These are phyloP conservation scores for Crotalus helleri DNA, from an alignment of 2,113 vertebrate species.

Conservation along the genomic window DNA sequence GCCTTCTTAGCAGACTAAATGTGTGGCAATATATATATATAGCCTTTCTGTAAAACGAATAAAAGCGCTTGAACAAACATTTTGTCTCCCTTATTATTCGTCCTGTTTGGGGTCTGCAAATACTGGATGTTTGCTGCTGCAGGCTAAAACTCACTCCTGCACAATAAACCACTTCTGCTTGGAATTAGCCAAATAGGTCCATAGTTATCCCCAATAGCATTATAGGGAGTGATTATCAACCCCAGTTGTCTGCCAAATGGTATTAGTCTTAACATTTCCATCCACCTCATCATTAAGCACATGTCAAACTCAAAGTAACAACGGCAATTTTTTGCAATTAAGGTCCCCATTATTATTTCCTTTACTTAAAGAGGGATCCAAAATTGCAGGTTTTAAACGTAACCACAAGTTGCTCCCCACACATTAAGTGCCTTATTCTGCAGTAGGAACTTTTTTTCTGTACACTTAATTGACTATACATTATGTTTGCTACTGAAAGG, in stretches of 20 bases:
- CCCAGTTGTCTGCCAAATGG: conserved; percentile 68
- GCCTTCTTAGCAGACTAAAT: neutral
- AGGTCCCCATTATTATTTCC: conserved; percentile 78
- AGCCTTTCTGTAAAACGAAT: neutral
- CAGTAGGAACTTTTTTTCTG: conserved; percentile 5
- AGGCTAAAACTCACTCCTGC: conserved; percentile 23
- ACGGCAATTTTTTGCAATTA: conserved; percentile 81
- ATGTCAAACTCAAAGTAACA: conserved; percentile 73
- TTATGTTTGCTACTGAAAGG: conserved; percentile 20
- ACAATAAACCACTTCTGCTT: conserved; percentile 43
- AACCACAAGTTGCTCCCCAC: conserved; percentile 61
- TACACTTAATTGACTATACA: conserved; percentile 30
- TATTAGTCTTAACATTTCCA: conserved; percentile 73
- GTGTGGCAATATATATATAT: neutral
- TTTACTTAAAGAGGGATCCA: conserved; percentile 72
- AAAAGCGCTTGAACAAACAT: neutral
- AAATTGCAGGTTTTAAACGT: conserved; percentile 71
- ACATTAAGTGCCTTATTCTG: conserved; percentile 29
- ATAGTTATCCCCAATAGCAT: conserved; percentile 58
- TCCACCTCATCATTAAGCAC: conserved; percentile 70
- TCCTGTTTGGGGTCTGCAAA: neutral
- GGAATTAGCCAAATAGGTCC: conserved; percentile 51
- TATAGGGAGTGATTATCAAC: conserved; percentile 59
- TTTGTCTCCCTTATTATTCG: neutral
- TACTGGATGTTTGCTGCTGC: neutral